These are phyloP conservation scores for Diarsia brunnea DNA, from an alignment of 2,888 invertebrate genomes.

Conservation along the genomic window DNA sequence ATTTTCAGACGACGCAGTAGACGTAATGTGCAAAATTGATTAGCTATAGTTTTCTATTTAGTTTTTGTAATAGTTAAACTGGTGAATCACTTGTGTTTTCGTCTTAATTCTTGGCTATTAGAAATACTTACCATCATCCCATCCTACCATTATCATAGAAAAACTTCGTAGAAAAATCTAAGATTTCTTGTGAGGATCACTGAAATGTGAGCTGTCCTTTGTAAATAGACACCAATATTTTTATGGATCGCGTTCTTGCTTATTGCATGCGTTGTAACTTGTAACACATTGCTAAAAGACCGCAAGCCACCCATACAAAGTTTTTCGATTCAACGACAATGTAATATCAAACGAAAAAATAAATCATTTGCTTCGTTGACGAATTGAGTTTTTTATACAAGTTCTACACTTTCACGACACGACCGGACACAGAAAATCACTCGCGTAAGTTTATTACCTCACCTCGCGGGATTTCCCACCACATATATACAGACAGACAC, in stretches of 20 bases:
- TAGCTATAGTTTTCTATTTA: constrained; percentile 1
- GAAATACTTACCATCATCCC: background rate
- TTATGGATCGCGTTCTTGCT: background rate
- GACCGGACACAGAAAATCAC: constrained; percentile 16
- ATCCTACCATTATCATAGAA: no score
- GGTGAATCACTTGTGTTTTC: background rate
- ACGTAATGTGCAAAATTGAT: constrained; percentile 2
- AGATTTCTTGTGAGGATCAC: background rate
- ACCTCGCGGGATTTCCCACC: background rate
- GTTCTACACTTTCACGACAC: background rate
- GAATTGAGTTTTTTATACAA: no score
- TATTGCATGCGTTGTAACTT: background rate
- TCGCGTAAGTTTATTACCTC: background rate
- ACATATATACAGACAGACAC: background rate
- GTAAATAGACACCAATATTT: background rate
- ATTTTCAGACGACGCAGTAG: background rate
- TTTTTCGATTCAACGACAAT: no score
- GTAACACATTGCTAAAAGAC: background rate
- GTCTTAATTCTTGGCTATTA: background rate
- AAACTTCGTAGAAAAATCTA: background rate
- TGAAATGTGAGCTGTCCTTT: background rate
- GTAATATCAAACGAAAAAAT: no score
- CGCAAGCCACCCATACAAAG: background rate
- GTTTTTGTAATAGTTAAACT: background rate
- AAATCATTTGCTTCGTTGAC: background rate